Percentiles rank a stretch among this genome's conserved stretches.
phyloP scores from a whole-genome alignment of 64 coral and sea anemone species.

The Montipora cactus region DNA sequence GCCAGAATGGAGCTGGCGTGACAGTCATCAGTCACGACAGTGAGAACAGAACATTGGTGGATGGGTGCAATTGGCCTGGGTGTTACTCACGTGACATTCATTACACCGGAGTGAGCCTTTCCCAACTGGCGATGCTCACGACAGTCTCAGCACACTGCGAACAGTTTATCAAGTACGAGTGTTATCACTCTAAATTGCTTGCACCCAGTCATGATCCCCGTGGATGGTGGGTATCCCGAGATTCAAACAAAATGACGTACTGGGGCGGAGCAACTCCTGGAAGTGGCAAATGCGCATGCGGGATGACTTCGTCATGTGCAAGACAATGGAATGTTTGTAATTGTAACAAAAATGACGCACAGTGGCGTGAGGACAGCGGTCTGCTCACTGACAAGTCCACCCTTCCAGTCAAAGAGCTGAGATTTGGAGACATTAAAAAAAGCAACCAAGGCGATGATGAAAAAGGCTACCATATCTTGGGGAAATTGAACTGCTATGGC shows the following conservation, averaged over 20 bases:
- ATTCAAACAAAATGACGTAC: background rate
- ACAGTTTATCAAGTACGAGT: constrained; percentile 41
- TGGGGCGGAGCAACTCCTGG: constrained; percentile 33
- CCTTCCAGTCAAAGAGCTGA: constrained; percentile 23
- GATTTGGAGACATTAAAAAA: background rate
- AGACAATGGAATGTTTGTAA: background rate
- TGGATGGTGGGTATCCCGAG: constrained; percentile 28
- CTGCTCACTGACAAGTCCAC: background rate
- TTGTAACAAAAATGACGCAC: background rate
- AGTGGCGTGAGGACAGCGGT: constrained; percentile 40
- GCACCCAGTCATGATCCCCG: rapidly evolving
- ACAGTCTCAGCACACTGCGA: constrained; percentile 8
- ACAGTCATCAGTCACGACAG: background rate
- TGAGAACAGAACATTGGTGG: background rate
- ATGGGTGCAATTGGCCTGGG: background rate
- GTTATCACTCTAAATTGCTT: background rate
- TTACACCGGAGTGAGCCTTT: background rate
- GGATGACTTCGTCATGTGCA: background rate
- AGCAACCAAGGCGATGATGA: background rate
- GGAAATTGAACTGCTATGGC: constrained; percentile 5
- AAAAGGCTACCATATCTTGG: background rate
- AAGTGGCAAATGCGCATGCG: constrained; percentile 8
- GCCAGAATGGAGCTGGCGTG: background rate
- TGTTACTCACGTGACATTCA: constrained; percentile 5
- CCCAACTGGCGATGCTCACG: constrained; percentile 9